Percentiles rank a stretch among this genome's conserved stretches.
Evolutionary conservation across 2,113 vertebrate genomes (phyloP).

Genomic region (Buteo buteo): DNA sequence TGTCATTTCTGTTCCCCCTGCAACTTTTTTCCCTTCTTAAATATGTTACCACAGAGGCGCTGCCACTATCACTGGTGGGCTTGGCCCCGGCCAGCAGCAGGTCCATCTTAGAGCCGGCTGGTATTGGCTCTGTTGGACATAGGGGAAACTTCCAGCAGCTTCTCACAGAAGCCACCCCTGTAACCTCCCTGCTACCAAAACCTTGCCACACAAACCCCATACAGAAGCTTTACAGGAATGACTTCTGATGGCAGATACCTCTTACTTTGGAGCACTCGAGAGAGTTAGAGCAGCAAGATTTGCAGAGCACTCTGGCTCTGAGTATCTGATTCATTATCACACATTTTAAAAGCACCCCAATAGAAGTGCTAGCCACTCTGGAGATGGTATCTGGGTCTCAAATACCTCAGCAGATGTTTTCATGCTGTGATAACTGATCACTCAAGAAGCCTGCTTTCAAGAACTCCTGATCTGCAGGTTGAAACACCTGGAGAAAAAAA

Average conservation of each 20-base stretch:
- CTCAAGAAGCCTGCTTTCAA: neutral
- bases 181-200: too few species aligned
- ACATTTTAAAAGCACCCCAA: neutral
- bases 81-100: too few species aligned
- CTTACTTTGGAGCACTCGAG: neutral
- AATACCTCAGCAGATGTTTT: neutral
- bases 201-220: too few species aligned
- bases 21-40: too few species aligned
- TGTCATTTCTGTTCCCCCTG: too few species aligned
- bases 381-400: neutral
- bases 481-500: neutral
- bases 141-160: too few species aligned
- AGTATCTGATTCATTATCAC: neutral
- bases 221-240: neutral
- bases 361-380: neutral
- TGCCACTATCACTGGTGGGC: too few species aligned
- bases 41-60: too few species aligned
- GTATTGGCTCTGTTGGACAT: too few species aligned
- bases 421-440: neutral
- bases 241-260: neutral
- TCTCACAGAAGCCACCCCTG: too few species aligned
- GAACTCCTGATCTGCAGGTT: neutral
- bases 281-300: neutral
- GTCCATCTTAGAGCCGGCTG: too few species aligned
- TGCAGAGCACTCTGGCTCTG: rapidly evolving